A percentile compares a stretch with the other conserved stretches of the same genome.
Evolutionary conservation across 1,140 invertebrate genomes (phyloP).

Genomic region (Macrosteles quadrilineatus): DNA sequence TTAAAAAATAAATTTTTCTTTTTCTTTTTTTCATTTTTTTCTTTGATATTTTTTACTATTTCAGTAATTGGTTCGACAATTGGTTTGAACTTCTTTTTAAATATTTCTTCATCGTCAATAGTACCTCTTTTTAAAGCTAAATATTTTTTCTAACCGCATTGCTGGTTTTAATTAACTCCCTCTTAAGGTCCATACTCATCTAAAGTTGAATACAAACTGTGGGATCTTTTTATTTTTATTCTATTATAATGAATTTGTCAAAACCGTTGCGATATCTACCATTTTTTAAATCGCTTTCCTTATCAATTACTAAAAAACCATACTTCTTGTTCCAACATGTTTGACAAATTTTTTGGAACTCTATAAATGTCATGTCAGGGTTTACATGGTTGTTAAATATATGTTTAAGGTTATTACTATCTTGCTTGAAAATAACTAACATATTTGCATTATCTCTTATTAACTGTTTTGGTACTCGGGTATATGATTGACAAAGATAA

Average conservation of each 20-base stretch:
- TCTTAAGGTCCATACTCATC: background rate
- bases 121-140: background rate
- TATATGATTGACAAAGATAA: constrained; percentile 49
- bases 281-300: constrained; percentile 42
- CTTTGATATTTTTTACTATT: constrained; percentile 7
- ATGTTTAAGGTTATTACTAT: constrained; percentile 7
- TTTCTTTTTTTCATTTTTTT: no score
- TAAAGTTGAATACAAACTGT: background rate
- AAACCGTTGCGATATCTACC: constrained; percentile 46
- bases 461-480: constrained; percentile 49
- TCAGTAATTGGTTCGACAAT: background rate
- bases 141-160: background rate
- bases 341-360: constrained; percentile 17
- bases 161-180: background rate
- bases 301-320: constrained; percentile 45
- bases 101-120: background rate
- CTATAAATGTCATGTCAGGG: constrained; percentile 17
- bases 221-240: background rate
- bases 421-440: constrained; percentile 37
- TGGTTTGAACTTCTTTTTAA: background rate
- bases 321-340: constrained; percentile 33
- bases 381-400: constrained; percentile 26
- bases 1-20: no score
- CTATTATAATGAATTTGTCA: constrained; percentile 38
- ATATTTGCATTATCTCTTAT: constrained; percentile 50